Conservation (phyloP, 2,797 vertebrate genomes). For the Lutjanus argentimaculatus region DNA sequence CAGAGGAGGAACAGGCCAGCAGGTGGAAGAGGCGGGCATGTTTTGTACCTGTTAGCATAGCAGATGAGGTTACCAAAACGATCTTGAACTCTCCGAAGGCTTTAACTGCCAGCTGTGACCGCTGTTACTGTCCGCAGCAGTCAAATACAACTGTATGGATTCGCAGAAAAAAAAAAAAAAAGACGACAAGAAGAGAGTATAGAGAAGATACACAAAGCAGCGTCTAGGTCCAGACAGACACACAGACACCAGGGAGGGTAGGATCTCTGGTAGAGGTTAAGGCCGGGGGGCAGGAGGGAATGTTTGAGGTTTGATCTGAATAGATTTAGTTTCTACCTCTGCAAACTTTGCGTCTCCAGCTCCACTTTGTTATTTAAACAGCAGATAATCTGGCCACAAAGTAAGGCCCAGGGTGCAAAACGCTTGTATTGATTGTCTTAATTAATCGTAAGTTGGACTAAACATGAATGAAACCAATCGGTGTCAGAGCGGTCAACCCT, state of each 20-base stretch:
- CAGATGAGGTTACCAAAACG: slow-evolving; percentile 94
- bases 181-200: slow-evolving; percentile 87
- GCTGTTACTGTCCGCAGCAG: slow-evolving; percentile 95
- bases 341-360: neutral
- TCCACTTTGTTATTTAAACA: no score
- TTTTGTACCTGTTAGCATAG: slow-evolving; percentile 96
- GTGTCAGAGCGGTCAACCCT: no score
- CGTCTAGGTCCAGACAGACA: slow-evolving; percentile 68
- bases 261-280: slow-evolving; percentile 47
- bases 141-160: slow-evolving; percentile 97
- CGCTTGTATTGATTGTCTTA: no score
- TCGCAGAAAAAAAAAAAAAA: slow-evolving; percentile 79
- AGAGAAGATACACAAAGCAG: slow-evolving; percentile 86
- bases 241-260: slow-evolving; percentile 62
- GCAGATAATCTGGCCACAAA: neutral
- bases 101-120: slow-evolving; percentile 97
- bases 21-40: slow-evolving; percentile 72
- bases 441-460: no score
- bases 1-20: slow-evolving; percentile 71
- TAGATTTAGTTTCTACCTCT: slow-evolving; percentile 6
- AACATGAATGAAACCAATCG: no score
- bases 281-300: slow-evolving; percentile 56
- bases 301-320: slow-evolving; percentile 15
- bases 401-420: no score
- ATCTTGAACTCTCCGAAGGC: slow-evolving; percentile 95